These are phyloP conservation scores for Diadema setosum DNA, from an alignment of 35 echinoderm and acorn worm genomes.

Conservation along the genomic window DNA sequence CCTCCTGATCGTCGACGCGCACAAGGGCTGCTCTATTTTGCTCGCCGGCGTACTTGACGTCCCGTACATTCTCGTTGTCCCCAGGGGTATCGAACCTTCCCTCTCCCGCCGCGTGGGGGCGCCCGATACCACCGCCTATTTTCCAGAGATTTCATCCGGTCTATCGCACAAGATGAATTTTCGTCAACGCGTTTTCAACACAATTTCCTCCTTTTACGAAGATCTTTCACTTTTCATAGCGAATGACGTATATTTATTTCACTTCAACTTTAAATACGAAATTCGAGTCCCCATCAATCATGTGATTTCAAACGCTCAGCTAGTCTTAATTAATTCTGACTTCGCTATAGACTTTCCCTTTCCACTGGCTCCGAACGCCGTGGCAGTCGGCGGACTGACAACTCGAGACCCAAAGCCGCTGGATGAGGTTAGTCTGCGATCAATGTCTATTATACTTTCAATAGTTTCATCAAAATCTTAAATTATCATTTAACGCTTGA, in stretches of 20 bases:
- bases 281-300: background rate
- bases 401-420: background rate
- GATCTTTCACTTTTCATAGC: background rate
- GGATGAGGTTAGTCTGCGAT: too few species aligned
- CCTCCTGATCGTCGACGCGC: background rate
- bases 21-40: background rate
- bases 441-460: too few species aligned
- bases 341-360: constrained; percentile 3
- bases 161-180: background rate
- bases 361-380: background rate
- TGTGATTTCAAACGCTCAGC: background rate
- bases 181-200: background rate
- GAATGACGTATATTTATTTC: background rate
- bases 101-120: background rate
- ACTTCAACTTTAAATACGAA: background rate
- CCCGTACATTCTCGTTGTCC: background rate
- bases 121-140: background rate
- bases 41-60: background rate
- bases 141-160: background rate
- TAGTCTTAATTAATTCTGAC: background rate
- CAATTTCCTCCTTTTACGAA: background rate
- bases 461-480: too few species aligned
- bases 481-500: too few species aligned
- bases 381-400: constrained; percentile 8
- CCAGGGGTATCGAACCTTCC: background rate